Base-by-base conservation (phyloP, 2,797 vertebrate species). In the Tenualosa thibaudeaui region DNA sequence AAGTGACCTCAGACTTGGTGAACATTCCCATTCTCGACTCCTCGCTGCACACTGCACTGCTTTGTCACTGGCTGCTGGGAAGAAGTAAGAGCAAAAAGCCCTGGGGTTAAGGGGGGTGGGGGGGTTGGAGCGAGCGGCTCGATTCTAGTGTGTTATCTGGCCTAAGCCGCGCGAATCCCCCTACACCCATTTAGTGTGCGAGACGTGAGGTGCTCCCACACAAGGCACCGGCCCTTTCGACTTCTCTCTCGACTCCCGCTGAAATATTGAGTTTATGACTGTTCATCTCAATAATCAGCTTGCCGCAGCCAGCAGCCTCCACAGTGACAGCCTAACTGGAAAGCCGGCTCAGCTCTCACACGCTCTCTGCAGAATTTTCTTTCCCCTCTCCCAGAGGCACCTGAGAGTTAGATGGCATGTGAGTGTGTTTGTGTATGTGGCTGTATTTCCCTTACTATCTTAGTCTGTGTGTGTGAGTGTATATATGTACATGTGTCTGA, bases 281-380 rank as follows among this genome's bases (percentile, higher is more conserved):
- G 88, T 92, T 95, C 93, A 95, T 95, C 93, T 94, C 92, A 94
- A 94, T 95, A 95, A 95, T 95, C 92, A 95, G 94, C 92, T 91
- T 81, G 85, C 65, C 89, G 84, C 83, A 81, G 88, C 91, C 87
- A 40, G 88, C 89, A 87, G 92, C 85, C 90, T 40, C 56, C 81
- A 22, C 85, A 85, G 89, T 89, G 91, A 91, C 89, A 85, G 62
- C 86, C 88, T 88, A 91, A 93, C 90, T 84, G 90, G 89, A 90
- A 89, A 85, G 83, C 82, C 78, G 89, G 92, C 93, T 92, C 92
- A 89, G 87, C 84, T 86, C 87, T 85, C 90, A 87, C 89, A 91
- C 53, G 84, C 85, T 86, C 19, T 24, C 56, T 85, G 84, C 56
- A 82, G 86, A 81, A 85, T 85, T 84, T 84, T 60, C 83, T 54